Conservation (phyloP, 2,888 invertebrate genomes). For the Cetonia aurata region DNA sequence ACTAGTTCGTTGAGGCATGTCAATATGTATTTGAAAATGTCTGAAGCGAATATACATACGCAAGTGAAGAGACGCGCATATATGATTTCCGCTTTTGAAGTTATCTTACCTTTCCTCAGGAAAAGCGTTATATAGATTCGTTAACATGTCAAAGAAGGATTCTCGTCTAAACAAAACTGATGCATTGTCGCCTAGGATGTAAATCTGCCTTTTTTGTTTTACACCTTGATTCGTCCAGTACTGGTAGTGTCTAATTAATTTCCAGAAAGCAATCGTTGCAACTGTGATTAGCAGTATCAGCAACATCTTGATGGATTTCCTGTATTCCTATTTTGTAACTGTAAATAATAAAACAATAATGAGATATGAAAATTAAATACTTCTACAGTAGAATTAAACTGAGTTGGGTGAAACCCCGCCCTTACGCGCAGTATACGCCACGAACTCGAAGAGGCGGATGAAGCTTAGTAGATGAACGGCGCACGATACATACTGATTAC, state of each 20-base stretch:
- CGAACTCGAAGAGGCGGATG: too few species aligned
- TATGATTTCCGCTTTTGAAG: conserved; percentile 38
- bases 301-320: not conserved
- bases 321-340: not conserved
- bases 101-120: conserved; percentile 51
- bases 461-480: too few species aligned
- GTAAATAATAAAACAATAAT: conserved; percentile 48
- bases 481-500: too few species aligned
- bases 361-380: too few species aligned
- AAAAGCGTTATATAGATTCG: conserved; percentile 48
- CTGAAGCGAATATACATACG: too few species aligned
- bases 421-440: too few species aligned
- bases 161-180: conserved; percentile 34
- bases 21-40: too few species aligned
- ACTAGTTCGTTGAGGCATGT: too few species aligned
- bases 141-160: conserved; percentile 46
- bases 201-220: conserved; percentile 65
- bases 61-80: not conserved
- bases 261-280: conserved; percentile 6
- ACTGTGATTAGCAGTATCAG: not conserved
- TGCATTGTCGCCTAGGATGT: conserved; percentile 62
- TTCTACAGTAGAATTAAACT: too few species aligned
- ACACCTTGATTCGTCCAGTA: conserved; percentile 52
- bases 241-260: conserved; percentile 59
- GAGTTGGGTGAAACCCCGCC: too few species aligned